Evolutionary conservation across 2,888 invertebrate genomes (phyloP), one percentile per base, ranked within the genome.

Genomic region (Salticus scenicus): DNA sequence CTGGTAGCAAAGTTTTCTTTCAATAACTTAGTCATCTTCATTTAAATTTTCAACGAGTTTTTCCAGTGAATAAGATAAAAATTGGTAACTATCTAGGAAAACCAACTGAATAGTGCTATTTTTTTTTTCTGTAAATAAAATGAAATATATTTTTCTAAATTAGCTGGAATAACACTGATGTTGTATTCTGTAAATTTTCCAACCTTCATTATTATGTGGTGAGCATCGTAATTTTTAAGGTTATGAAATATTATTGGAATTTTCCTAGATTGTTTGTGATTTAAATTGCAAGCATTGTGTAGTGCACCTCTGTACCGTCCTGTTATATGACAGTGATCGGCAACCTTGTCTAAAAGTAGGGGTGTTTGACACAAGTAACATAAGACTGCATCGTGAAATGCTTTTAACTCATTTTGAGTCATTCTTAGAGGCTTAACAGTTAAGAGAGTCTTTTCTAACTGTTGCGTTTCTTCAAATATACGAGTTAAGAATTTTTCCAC

Each of bases 1-100:
- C 20, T 77, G 14, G 10, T 72, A 31, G 33, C 88, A 88, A 5
- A 51, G 10, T 20, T 51, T 28, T 72, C 30, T 30, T 17, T 47
- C 30, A 27, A 10, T 47, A 27, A 27, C 0, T 17, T 71, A 28
- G 5, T 28, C 0, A 30, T 27, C 37, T 37, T 37, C 37, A 37
- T 37, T 12, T 37, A 37, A 37, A 37, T 37, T 37, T 5, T 12
- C 37, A 12, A 37, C 37, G 5, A 37, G 12, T 37, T 37, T 37
- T 37, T 37, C 37, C 5, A 37, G 37, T 8, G 37, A 37, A 37
- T 37, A 37, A 37, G 12, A 5, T 37, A 12, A 37, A 37, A 37
- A 37, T 12, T 37, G 12, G 5, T 12, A 37, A 37, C 12, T 8
- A 37, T 8, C 12, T 37, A n/a, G n/a, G 37, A 37, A 37, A 12